These are phyloP conservation scores for Passer montanus DNA, from an alignment of 2,113 vertebrate genomes.

Conservation along the genomic window DNA sequence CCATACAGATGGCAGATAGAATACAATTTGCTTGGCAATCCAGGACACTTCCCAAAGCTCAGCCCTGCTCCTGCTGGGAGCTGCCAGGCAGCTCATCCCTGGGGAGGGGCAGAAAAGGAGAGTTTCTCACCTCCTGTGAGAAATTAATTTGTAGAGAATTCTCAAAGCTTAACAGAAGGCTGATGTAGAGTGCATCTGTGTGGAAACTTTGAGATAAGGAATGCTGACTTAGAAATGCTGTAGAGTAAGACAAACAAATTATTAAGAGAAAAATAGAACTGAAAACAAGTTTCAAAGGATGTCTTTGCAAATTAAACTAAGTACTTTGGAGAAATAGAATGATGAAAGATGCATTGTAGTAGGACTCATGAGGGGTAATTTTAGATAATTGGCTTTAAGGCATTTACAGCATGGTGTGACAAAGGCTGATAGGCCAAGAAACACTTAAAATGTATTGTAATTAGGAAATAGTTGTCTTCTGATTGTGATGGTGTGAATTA, in stretches of 20 bases:
- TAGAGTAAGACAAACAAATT: background rate
- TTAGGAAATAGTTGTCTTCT: background rate
- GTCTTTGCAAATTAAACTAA: background rate
- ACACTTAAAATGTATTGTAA: background rate
- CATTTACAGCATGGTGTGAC: background rate
- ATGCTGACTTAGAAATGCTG: background rate
- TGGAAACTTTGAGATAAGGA: background rate
- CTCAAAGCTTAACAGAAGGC: background rate
- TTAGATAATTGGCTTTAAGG: background rate
- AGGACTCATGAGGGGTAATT: background rate
- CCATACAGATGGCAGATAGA: too few species aligned
- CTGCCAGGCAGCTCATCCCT: background rate
- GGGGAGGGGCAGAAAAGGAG: background rate
- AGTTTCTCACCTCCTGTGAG: background rate
- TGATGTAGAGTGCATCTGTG: background rate
- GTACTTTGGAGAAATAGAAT: background rate
- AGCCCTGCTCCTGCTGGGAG: background rate
- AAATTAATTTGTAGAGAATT: background rate
- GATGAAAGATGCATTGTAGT: background rate
- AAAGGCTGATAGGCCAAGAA: background rate
- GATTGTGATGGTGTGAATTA: background rate
- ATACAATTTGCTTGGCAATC: too few species aligned
- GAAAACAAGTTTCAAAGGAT: background rate
- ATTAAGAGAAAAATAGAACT: background rate
- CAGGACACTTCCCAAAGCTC: background rate